These are phyloP conservation scores for Dicrostonyx torquatus DNA, from an alignment of 2,797 vertebrate species.

Conservation along the genomic window DNA sequence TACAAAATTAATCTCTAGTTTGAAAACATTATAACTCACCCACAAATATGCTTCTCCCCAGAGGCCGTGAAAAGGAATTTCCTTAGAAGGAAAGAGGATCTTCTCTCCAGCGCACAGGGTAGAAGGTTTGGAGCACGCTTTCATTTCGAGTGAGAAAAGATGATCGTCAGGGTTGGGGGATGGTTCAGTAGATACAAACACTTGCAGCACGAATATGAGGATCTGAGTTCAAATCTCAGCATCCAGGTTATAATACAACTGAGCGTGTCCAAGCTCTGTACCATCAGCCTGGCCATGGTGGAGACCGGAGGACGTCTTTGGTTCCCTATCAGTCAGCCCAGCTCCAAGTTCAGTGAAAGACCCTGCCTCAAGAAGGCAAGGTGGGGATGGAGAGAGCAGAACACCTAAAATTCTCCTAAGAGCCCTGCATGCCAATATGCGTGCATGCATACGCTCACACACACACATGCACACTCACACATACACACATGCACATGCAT, in stretches of 20 bases:
- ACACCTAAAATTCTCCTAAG: not conserved
- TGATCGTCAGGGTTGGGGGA: too few species aligned
- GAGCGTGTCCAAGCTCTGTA: rapidly evolving
- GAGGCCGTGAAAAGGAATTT: not conserved
- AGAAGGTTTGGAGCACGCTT: slow-evolving; percentile 1
- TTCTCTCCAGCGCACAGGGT: not conserved
- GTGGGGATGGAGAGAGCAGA: not conserved
- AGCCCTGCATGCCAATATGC: not conserved
- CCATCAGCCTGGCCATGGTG: not conserved
- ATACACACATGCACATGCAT: not conserved
- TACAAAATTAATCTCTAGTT: slow-evolving; percentile 33
- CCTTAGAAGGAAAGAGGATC: slow-evolving; percentile 23
- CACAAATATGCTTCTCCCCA: not conserved
- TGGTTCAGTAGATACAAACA: not conserved
- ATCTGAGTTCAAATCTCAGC: not conserved
- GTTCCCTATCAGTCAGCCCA: not conserved
- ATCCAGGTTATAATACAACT: not conserved
- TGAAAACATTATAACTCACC: not conserved
- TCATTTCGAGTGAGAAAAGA: slow-evolving; percentile 13
- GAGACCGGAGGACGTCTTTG: not conserved
- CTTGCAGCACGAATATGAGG: not conserved
- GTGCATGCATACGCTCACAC: too few species aligned
- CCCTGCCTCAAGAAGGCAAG: not conserved
- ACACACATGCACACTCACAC: too few species aligned
- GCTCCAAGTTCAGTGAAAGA: not conserved